A percentile compares a stretch with the other conserved stretches of the same genome.
phyloP scores from a whole-genome alignment of 2,113 vertebrate genomes.

The Mirza zaza region DNA sequence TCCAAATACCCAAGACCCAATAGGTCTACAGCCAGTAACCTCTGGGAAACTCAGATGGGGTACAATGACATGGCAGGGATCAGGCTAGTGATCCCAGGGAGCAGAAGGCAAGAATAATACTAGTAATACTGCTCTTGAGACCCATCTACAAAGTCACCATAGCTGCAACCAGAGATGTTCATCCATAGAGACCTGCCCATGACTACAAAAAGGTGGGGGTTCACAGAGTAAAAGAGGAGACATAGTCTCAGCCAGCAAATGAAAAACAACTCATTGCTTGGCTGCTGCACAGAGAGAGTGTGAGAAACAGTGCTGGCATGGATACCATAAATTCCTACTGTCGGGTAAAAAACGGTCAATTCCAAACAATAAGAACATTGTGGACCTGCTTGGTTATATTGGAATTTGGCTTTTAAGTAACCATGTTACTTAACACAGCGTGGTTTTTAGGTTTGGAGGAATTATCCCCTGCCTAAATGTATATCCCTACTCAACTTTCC shows the following conservation, averaged over 20 bases:
- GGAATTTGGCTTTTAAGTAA: not conserved
- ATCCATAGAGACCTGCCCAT: not conserved
- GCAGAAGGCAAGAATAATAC: not conserved
- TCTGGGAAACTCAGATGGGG: not conserved
- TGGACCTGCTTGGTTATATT: not conserved
- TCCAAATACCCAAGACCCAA: not conserved
- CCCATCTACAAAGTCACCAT: not conserved
- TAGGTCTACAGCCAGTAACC: not conserved
- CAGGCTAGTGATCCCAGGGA: not conserved
- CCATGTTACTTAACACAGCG: not conserved
- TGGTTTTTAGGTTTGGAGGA: not conserved
- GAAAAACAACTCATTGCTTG: not conserved
- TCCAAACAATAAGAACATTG: not conserved
- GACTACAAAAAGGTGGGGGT: not conserved
- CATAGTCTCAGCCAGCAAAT: not conserved
- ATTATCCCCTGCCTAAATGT: not conserved
- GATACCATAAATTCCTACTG: not conserved
- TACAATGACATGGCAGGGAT: not conserved
- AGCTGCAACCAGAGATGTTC: not conserved
- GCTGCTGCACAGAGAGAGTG: not conserved
- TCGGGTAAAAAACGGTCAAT: too few relatives aligned
- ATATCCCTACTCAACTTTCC: slow-evolving; percentile 10
- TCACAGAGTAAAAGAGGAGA: not conserved
- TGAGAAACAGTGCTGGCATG: not conserved
- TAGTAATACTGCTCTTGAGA: not conserved